Evolutionary conservation across 1,140 invertebrate genomes (phyloP), one percentile per base, ranked within the genome.

Genomic region (Atta colombica): DNA sequence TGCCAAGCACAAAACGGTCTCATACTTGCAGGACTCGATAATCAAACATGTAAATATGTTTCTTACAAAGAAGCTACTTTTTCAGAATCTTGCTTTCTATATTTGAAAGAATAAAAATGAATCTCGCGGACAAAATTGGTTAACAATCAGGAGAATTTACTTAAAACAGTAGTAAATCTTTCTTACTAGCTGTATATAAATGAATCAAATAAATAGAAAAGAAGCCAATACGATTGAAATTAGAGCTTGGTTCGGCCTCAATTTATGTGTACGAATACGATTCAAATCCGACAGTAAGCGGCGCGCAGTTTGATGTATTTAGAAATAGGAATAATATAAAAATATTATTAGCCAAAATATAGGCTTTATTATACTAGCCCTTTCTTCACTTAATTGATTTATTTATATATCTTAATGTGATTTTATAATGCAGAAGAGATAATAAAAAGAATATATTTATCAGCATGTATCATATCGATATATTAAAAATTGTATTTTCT

Each of bases 401-500:
- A 39, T 45, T 39, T 39, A 39, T 39, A 39, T 45, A 45, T 3
- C 39, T 45, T 10, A 31, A 6, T 28, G 28, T 31, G 25, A 25
- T 49, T 65, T 49, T 49, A 31, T 28, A 39, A 45, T n/a, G 14
- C 21, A 10, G 7, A 45, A 78, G 1, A n/a, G 49, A 31, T 28
- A 14, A 51, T 66, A 25, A 25, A 71, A 55, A 12, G n/a, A 55
- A 5, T 51, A 21, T 35, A n/a, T 49, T 53, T 68, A 21, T 35
- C 5, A 12, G 31, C 2, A 39, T 55, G 6, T 21, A 35, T 31
- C 18, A 63, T 14, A 18, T 45, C 14, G 14, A 55, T 61, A 60
- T 10, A 25, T 71, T 25, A 7, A 77, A 16, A 6, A 68, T 69
- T 28, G 49, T 75, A 35, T 82, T 82, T 74, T 74, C 53, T 60